A percentile compares a stretch with the other conserved stretches of the same genome.
phyloP scores from a whole-genome alignment of 2,113 vertebrate genomes.

The Lophochroa leadbeateri region DNA sequence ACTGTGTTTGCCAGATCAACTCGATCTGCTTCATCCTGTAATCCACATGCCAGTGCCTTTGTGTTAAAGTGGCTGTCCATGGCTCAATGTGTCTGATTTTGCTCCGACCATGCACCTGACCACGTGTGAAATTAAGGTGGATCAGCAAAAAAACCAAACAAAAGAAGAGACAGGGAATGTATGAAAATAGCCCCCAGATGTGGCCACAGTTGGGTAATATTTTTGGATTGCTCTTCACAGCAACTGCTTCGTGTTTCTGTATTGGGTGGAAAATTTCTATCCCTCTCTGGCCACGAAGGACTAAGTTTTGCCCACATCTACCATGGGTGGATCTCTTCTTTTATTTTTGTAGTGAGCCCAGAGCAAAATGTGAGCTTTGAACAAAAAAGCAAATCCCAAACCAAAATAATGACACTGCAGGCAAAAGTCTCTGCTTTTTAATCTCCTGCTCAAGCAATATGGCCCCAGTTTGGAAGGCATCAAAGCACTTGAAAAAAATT shows the following conservation, averaged over 20 bases:
- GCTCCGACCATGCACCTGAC: neutral
- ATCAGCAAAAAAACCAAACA: neutral
- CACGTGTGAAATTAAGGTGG: neutral
- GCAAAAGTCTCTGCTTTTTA: slow-evolving; percentile 24
- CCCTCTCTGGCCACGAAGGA: slow-evolving; percentile 35
- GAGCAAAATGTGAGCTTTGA: slow-evolving; percentile 52
- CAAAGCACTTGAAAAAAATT: neutral
- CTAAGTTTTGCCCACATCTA: slow-evolving; percentile 51
- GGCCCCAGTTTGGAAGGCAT: neutral
- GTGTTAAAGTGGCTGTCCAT: rapidly evolving
- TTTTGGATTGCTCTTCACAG: slow-evolving; percentile 10
- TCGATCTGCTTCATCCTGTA: neutral
- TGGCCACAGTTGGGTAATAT: slow-evolving; percentile 4
- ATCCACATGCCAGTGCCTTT: neutral
- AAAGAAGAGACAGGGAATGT: neutral
- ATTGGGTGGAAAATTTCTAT: slow-evolving; percentile 57
- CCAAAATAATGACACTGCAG: slow-evolving; percentile 43
- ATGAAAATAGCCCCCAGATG: slow-evolving; percentile 38
- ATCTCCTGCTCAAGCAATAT: neutral
- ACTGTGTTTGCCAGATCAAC: rapidly evolving
- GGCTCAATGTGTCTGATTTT: neutral
- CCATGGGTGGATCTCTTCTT: slow-evolving; percentile 45
- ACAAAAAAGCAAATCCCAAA: slow-evolving; percentile 31
- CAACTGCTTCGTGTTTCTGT: neutral
- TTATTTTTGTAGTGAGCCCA: slow-evolving; percentile 52